Percentiles rank a stretch among this genome's conserved stretches.
Evolutionary conservation across 2,888 invertebrate species (phyloP).

Genomic region (Athrips mouffetella): DNA sequence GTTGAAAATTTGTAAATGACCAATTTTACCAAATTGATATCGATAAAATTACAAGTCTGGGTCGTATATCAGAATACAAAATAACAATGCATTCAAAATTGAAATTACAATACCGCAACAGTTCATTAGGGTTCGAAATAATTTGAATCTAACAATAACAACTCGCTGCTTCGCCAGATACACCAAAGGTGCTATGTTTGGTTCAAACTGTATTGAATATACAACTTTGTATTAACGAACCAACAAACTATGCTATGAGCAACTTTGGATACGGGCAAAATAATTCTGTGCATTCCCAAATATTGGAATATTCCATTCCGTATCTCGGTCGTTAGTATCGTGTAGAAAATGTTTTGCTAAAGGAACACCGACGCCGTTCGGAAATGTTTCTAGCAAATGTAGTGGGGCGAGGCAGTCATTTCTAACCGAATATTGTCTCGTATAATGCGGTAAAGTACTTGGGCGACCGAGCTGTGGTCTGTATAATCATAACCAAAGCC

Average conservation of each 20-base stretch:
- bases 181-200: no score
- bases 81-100: background rate
- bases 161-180: no score
- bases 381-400: background rate
- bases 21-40: no score
- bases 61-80: background rate
- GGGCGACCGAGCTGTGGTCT: no score
- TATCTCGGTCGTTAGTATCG: slow-evolving; percentile 2
- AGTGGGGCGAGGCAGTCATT: no score
- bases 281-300: slow-evolving; percentile 2
- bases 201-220: no score
- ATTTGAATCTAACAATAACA: no score
- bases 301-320: slow-evolving; percentile 3
- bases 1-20: no score
- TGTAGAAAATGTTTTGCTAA: background rate
- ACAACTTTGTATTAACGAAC: no score
- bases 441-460: no score
- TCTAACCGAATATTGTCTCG: background rate
- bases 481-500: no score
- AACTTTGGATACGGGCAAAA: slow-evolving; percentile 3
- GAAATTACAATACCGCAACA: slow-evolving; percentile 4
- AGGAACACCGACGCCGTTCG: background rate
- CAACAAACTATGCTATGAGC: background rate
- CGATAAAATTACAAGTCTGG: background rate
- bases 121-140: slow-evolving; percentile 4